These are phyloP conservation scores for Synanthedon tipuliformis DNA, from an alignment of 2,888 invertebrate species.

Conservation along the genomic window DNA sequence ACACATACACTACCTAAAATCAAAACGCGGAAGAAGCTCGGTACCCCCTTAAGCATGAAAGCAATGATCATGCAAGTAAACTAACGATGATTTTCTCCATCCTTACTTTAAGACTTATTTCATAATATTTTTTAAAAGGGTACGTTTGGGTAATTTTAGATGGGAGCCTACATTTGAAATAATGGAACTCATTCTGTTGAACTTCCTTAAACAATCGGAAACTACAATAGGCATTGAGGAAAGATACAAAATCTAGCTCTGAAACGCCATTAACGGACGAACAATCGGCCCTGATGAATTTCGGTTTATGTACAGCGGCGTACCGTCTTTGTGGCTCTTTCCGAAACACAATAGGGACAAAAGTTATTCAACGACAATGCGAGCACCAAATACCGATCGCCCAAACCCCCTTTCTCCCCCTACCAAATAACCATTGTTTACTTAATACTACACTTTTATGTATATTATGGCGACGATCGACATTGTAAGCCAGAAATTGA, in stretches of 20 bases:
- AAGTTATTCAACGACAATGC: constrained; percentile 71
- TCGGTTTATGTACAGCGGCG: constrained; percentile 65
- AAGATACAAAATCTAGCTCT: constrained; percentile 27
- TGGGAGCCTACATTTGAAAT: no score
- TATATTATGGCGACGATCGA: constrained; percentile 46
- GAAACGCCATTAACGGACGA: constrained; percentile 56
- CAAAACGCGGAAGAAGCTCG: no score
- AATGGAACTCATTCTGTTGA: no score
- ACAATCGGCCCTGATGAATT: constrained; percentile 68
- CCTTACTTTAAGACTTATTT: no score
- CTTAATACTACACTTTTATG: constrained; percentile 65
- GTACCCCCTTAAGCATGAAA: no score
- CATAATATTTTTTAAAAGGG: no score
- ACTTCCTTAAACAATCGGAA: neutral
- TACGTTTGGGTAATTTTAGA: no score
- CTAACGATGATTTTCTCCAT: no score
- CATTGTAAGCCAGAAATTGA: constrained; percentile 44
- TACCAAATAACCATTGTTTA: constrained; percentile 58
- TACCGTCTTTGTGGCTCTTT: constrained; percentile 67
- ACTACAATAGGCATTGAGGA: constrained; percentile 2
- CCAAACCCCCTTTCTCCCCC: constrained; percentile 22
- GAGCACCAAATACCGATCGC: constrained; percentile 71
- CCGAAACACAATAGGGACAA: constrained; percentile 70
- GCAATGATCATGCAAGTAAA: no score
- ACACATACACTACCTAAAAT: no score